Evolutionary conservation across 2,113 vertebrate species (phyloP).

Genomic region (Melanostigma gelatinosum): DNA sequence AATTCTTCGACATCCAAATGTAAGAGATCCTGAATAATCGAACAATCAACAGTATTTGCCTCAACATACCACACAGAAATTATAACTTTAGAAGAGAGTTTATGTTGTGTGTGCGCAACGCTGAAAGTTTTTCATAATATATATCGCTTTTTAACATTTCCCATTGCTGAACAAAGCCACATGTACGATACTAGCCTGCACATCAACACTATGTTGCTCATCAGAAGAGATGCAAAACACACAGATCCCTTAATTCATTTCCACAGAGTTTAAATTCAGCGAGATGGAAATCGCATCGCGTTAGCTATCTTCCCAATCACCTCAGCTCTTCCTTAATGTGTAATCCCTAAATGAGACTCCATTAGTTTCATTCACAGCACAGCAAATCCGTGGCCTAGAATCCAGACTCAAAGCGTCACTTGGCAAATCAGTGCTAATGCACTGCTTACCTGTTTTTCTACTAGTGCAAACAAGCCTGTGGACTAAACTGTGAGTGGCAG

Average conservation of each 20-base stretch:
- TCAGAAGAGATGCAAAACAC: constrained; percentile 30
- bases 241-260: constrained; percentile 45
- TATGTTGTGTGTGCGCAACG: neutral
- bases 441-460: constrained; percentile 49
- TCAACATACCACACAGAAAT: neutral
- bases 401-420: constrained; percentile 47
- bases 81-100: neutral
- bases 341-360: constrained; percentile 64
- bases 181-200: constrained; percentile 11
- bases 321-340: constrained; percentile 48
- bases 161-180: constrained; percentile 3
- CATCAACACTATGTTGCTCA: constrained; percentile 25
- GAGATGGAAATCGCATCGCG: constrained; percentile 54
- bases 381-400: constrained; percentile 36
- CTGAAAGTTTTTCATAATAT: too few relatives aligned
- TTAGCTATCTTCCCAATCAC: constrained; percentile 62
- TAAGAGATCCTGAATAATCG: neutral
- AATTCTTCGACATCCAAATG: neutral
- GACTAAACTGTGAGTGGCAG: constrained; percentile 54
- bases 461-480: constrained; percentile 56
- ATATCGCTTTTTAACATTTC: neutral
- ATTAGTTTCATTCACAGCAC: constrained; percentile 63
- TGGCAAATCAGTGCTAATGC: constrained; percentile 65
- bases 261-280: constrained; percentile 38
- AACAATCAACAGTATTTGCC: neutral